Percentiles rank a stretch among this genome's conserved stretches.
Conservation (phyloP, 35 echinoderm and acorn worm species). For the Hemicentrotus pulcherrimus region DNA sequence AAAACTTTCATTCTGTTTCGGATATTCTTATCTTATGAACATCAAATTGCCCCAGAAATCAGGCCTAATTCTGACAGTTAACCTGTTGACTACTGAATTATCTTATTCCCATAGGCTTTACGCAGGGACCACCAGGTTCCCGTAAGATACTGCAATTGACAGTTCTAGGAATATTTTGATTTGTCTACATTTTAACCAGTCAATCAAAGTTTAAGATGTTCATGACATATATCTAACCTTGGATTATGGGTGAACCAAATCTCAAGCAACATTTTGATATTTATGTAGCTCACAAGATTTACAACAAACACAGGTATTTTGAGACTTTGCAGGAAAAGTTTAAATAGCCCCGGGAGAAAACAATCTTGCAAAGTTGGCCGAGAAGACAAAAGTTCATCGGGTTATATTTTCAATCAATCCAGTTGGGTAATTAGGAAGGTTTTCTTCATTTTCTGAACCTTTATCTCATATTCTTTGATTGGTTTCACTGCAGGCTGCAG, state of each 20-base stretch:
- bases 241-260: neutral
- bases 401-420: slow-evolving; percentile 24
- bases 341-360: slow-evolving; percentile 15
- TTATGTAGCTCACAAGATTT: neutral
- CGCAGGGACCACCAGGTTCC: no score
- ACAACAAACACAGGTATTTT: neutral
- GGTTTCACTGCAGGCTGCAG: neutral
- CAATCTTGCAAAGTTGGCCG: neutral
- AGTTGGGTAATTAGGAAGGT: neutral
- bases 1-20: no score
- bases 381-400: neutral
- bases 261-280: neutral
- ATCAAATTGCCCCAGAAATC: no score
- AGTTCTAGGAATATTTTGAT: neutral
- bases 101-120: no score
- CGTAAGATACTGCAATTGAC: neutral
- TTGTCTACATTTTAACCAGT: neutral
- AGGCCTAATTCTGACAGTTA: no score
- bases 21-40: no score
- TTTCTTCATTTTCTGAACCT: neutral
- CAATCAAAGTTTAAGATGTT: neutral
- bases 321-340: neutral
- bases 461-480: neutral
- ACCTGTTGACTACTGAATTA: no score
- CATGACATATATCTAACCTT: neutral